A percentile compares a stretch with the other conserved stretches of the same genome.
phyloP scores from a whole-genome alignment of 2,888 invertebrate genomes.

The Thecocarcelia acutangulata region DNA sequence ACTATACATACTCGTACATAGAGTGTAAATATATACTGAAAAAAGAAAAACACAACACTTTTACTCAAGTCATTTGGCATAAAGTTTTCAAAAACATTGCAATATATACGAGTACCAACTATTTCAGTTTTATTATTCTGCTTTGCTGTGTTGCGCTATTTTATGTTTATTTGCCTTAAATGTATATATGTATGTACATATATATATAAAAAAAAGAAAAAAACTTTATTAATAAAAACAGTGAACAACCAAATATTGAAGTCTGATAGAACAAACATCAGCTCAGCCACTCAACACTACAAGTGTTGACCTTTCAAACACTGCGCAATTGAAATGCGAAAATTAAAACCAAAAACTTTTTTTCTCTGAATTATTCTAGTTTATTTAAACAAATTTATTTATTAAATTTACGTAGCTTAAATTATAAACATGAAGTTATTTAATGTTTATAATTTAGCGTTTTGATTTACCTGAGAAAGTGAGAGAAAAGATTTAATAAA shows the following conservation, averaged over 20 bases:
- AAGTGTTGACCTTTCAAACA: constrained; percentile 56
- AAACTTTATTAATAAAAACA: constrained; percentile 60
- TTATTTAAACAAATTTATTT: neutral
- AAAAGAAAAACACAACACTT: constrained; percentile 12
- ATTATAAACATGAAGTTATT: too few species aligned
- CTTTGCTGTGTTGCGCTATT: constrained; percentile 3
- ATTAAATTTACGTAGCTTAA: constrained; percentile 1
- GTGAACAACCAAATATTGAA: constrained; percentile 53
- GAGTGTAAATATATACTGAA: neutral
- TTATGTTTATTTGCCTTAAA: constrained; percentile 2
- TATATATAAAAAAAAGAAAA: constrained; percentile 12
- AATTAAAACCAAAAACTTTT: neutral
- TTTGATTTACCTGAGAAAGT: neutral
- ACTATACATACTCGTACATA: too few species aligned
- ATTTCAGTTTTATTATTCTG: constrained; percentile 49
- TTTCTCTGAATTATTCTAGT: neutral
- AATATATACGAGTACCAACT: constrained; percentile 47
- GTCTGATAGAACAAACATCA: constrained; percentile 51
- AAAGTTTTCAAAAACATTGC: constrained; percentile 59
- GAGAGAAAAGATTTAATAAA: neutral
- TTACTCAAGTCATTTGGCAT: constrained; percentile 52
- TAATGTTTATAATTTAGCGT: neutral
- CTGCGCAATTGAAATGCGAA: constrained; percentile 31
- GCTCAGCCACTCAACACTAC: constrained; percentile 45
- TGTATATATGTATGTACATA: neutral